Base-by-base conservation (phyloP, 2,113 vertebrate species). In the Acanthochromis polyacanthus region DNA sequence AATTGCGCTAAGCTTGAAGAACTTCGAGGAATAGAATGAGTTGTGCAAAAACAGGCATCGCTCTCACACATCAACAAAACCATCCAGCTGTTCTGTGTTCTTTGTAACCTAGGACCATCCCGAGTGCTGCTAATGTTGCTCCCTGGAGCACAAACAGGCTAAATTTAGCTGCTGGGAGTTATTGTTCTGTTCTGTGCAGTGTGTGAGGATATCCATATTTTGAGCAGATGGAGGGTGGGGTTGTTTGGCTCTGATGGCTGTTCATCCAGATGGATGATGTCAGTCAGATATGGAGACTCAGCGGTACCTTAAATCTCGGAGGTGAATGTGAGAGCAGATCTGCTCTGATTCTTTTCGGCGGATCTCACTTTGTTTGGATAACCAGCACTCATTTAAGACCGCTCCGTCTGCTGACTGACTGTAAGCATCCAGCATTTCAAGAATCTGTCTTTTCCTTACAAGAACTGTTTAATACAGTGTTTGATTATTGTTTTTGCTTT, bases 181-280 rank as follows among this genome's bases (percentile, higher is more conserved):
- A 82, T 85, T 85, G 87, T 83, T 84, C 50, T 75, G 40, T 6
- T 38, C 28, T 3, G 32, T 22, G 58, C 50, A 23, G 71, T 25
- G 63, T 78, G 56, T 68, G 75, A 85, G 77, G 78, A 87, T 59
- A 75, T 89, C 80, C 83, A 88, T 78, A 75, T 85, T 86, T 50
- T 59, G 67, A 91, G 85, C 85, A 89, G 90, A 91, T 88, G 84
- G 87, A 79, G 83, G 89, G 82, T 8, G 84, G 72, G 86, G 75
- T 76, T 73, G 78, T 83, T 92, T 88, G 88, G 78, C 88, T 90
- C 67, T 36, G 73, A 68, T 78, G 68, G 63, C 72, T 75, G 64
- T 56, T 83, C 71, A 75, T 90, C 88, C 85, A 87, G 86, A 91
- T 85, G 87, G 89, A 88, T 86, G 70, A 80, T 84, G 87, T 91